A percentile compares a stretch with the other conserved stretches of the same genome.
Conservation (phyloP, 2,888 invertebrate species). For the Epirrita christyi region DNA sequence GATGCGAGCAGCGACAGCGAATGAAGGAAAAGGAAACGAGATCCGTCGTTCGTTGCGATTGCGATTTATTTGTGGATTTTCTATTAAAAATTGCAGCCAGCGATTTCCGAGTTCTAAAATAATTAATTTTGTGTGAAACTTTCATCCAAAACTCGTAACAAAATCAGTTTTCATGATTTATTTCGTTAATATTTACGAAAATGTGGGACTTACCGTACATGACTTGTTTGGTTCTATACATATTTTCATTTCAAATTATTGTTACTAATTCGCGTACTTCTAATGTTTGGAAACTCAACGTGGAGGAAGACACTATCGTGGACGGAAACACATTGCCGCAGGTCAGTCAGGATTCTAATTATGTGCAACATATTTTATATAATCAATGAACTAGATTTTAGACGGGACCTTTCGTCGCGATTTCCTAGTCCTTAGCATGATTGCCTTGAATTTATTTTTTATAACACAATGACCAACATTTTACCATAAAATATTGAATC, state of each 20-base stretch:
- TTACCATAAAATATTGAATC: neutral
- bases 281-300: conserved; percentile 92
- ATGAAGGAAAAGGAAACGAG: conserved; percentile 44
- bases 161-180: conserved; percentile 64
- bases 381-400: conserved; percentile 58
- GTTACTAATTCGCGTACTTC: conserved; percentile 92
- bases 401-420: conserved; percentile 47
- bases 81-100: conserved; percentile 53
- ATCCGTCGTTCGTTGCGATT: conserved; percentile 41
- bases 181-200: conserved; percentile 62
- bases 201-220: conserved; percentile 85
- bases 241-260: conserved; percentile 89
- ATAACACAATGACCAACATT: conserved; percentile 19
- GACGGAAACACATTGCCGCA: conserved; percentile 85
- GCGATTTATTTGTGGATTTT: conserved; percentile 54
- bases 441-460: conserved; percentile 52
- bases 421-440: conserved; percentile 43
- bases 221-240: conserved; percentile 87
- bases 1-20: too few species aligned
- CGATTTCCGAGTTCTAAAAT: conserved; percentile 50
- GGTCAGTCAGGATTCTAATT: conserved; percentile 64
- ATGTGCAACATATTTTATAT: conserved; percentile 63
- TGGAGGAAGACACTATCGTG: conserved; percentile 90
- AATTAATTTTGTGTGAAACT: conserved; percentile 57
- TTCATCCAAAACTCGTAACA: conserved; percentile 45